A percentile compares a stretch with the other conserved stretches of the same genome.
Evolutionary conservation across 2,888 invertebrate species (phyloP).

Genomic region (Melikaiella ostensackeni): DNA sequence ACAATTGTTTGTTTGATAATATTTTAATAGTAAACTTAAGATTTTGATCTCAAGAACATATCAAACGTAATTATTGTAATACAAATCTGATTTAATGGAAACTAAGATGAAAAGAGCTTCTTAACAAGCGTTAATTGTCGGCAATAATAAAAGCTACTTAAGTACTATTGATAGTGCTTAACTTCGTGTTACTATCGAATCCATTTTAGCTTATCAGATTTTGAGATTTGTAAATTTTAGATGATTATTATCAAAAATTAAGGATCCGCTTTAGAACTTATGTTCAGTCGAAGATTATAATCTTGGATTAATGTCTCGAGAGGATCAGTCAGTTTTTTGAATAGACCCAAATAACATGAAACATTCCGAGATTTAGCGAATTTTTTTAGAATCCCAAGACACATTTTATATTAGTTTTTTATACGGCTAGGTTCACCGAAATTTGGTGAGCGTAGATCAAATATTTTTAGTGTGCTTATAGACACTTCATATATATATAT

Average conservation of each 20-base stretch:
- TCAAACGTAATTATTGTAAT: not conserved
- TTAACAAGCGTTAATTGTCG: not conserved
- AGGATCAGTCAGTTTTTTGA: not conserved
- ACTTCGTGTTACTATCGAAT: not conserved
- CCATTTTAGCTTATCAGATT: not conserved
- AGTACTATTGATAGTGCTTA: not conserved
- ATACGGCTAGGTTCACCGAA: no score
- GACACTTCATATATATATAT: not conserved
- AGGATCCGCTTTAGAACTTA: not conserved
- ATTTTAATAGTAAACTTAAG: no score
- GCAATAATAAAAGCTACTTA: not conserved
- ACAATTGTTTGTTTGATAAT: no score
- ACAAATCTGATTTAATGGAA: not conserved
- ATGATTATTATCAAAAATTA: not conserved
- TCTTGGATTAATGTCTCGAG: slow-evolving; percentile 9
- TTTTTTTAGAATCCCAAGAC: not conserved
- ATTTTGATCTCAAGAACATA: no score
- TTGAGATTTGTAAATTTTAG: not conserved
- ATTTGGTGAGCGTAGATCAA: no score
- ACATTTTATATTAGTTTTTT: not conserved
- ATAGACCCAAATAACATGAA: not conserved
- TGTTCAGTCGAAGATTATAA: not conserved
- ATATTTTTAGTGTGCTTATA: no score
- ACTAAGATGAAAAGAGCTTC: not conserved
- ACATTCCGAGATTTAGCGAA: not conserved